Conservation (phyloP, 2,797 vertebrate species). For the Perdix hodgsoniae region DNA sequence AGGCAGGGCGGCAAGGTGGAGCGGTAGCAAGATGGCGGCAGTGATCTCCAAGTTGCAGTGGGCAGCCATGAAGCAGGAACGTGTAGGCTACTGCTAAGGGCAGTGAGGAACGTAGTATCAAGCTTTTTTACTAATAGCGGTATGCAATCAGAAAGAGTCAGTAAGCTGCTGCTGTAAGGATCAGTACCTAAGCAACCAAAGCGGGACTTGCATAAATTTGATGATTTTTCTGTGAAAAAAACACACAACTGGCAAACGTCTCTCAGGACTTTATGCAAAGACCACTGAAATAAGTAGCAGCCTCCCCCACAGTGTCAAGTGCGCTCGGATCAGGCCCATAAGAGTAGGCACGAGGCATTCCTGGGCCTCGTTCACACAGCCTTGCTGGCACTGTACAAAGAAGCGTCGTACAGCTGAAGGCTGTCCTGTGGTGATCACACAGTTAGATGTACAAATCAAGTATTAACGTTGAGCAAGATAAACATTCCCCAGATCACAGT, state of each 20-base stretch:
- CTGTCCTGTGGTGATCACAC: neutral
- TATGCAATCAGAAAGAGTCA: neutral
- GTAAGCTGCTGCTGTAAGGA: neutral
- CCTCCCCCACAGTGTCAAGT: neutral
- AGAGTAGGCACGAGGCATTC: neutral
- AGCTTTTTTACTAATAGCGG: neutral
- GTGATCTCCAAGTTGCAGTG: neutral
- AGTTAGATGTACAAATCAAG: neutral
- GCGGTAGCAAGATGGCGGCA: neutral
- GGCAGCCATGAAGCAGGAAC: rapidly evolving
- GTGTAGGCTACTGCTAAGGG: neutral
- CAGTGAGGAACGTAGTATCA: neutral
- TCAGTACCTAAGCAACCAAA: neutral
- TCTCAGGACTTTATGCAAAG: neutral
- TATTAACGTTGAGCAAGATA: neutral
- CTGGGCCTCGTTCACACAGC: neutral
- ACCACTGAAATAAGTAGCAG: neutral
- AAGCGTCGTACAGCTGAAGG: neutral
- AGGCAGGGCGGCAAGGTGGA: neutral
- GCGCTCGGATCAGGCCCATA: neutral
- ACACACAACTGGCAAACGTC: neutral
- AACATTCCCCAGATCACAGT: constrained; percentile 1
- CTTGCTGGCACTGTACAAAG: neutral
- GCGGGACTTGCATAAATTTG: neutral
- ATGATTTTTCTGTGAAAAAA: neutral